A percentile compares a stretch with the other conserved stretches of the same genome.
Evolutionary conservation across 2,113 vertebrate genomes (phyloP).

Genomic region (Neomonachus schauinslandi): DNA sequence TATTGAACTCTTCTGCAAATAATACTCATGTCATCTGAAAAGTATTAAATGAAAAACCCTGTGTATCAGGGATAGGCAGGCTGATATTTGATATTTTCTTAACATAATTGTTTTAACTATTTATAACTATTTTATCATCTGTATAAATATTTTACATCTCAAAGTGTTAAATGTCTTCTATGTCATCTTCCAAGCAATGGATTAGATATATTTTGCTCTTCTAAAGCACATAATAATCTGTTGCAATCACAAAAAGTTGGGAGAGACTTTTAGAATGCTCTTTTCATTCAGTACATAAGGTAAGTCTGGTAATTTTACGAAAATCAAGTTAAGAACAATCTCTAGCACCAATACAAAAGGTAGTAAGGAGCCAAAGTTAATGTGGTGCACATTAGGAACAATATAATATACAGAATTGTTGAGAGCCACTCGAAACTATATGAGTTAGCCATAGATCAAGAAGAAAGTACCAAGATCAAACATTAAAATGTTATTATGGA

Average conservation of each 20-base stretch:
- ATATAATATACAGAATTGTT: neutral
- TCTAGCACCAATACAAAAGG: neutral
- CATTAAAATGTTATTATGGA: neutral
- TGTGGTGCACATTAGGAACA: neutral
- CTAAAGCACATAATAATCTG: neutral
- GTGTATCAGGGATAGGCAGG: neutral
- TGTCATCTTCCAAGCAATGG: slow-evolving; percentile 3
- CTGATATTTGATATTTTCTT: neutral
- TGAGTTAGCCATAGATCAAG: neutral
- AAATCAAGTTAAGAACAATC: neutral
- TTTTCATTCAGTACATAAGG: neutral
- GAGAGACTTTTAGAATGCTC: neutral
- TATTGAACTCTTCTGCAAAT: neutral
- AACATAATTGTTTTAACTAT: neutral
- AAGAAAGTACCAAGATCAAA: neutral
- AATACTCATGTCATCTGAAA: neutral
- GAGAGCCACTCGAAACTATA: neutral
- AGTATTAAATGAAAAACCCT: neutral
- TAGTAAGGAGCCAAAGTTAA: neutral
- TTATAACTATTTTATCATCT: neutral
- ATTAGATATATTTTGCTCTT: neutral
- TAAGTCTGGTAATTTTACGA: neutral
- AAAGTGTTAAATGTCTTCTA: neutral
- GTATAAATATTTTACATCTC: neutral
- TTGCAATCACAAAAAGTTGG: neutral